Base-by-base conservation (phyloP, 2,888 invertebrate genomes). In the Papilio elwesi region DNA sequence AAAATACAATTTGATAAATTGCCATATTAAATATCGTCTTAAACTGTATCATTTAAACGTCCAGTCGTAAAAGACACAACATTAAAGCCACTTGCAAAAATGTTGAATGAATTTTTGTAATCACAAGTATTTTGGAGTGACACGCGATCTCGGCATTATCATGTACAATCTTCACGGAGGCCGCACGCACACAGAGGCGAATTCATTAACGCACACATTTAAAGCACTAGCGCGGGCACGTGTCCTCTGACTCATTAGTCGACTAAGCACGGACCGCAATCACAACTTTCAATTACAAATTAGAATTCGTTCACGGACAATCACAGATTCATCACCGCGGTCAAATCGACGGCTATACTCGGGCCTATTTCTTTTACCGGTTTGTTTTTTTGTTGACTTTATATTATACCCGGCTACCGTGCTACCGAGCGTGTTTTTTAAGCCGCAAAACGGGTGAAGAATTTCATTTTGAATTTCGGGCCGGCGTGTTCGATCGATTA, bases 151-250 rank as follows among this genome's bases (percentile, higher is more conserved):
- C 76, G 77, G 77, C 76, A 80, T 80, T 81, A 83, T 81, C 80
- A 79, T 83, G 82, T 79, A 83, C 85, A 83, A 87, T 83, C 87
- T 86, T 86, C 83, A 86, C 83, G 73, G 77, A 86, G 84, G 67
- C 64, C 65, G 51, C 76, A 86, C 86, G 80, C 91, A 90, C 93
- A 92, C 92, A 85, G 53, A 69, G 81, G 81, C 83, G 81, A 83
- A 86, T 89, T 92, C 91, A 92, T 92, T 93, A 92, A 87, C 85
- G 79, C 80, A 90, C 92, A 93, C 92, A 91, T 91, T 91, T 90
- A 91, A 91, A 91, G 90, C 88, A 90, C 90, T 87, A 87, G 89
- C 86, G 83, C 83, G 77, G 77, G 76, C 91, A 92, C 91, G 91
- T 90, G 90, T 82, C 78, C 70, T 26, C 62, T 74, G 71, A 71